Evolutionary conservation across 1,140 invertebrate genomes (phyloP).

Genomic region (Sitobion miscanthi): DNA sequence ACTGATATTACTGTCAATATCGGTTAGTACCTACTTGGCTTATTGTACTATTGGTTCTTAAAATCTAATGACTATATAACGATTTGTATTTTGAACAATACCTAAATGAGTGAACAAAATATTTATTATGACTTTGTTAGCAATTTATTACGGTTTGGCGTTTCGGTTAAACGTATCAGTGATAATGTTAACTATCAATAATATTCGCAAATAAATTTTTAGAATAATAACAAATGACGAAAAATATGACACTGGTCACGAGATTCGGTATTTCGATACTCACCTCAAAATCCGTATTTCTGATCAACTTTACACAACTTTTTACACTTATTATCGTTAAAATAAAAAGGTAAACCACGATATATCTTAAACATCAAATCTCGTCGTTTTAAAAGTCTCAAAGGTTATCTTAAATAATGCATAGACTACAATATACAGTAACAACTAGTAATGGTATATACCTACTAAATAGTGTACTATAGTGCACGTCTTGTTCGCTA

Average conservation of each 20-base stretch:
- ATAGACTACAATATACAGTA: too few relatives aligned
- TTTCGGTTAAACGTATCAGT: neutral
- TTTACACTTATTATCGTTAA: neutral
- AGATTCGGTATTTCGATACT: neutral
- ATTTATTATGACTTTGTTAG: neutral
- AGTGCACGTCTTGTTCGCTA: neutral
- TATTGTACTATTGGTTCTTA: neutral
- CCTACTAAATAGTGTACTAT: neutral
- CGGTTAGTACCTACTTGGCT: neutral
- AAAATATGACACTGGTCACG: neutral
- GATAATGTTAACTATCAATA: neutral
- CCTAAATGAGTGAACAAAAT: neutral
- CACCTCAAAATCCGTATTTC: neutral
- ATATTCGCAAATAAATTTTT: neutral
- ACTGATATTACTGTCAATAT: neutral
- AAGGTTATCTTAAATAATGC: too few relatives aligned
- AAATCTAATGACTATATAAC: neutral
- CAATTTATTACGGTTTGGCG: neutral
- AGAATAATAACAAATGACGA: neutral
- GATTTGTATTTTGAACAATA: neutral
- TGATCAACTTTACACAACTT: too few relatives aligned
- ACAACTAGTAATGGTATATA: too few relatives aligned
- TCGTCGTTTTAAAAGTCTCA: neutral
- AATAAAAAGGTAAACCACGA: neutral
- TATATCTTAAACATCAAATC: neutral